phyloP scores from a whole-genome alignment of 1,140 invertebrate genomes.

The Bacillus rossius region DNA sequence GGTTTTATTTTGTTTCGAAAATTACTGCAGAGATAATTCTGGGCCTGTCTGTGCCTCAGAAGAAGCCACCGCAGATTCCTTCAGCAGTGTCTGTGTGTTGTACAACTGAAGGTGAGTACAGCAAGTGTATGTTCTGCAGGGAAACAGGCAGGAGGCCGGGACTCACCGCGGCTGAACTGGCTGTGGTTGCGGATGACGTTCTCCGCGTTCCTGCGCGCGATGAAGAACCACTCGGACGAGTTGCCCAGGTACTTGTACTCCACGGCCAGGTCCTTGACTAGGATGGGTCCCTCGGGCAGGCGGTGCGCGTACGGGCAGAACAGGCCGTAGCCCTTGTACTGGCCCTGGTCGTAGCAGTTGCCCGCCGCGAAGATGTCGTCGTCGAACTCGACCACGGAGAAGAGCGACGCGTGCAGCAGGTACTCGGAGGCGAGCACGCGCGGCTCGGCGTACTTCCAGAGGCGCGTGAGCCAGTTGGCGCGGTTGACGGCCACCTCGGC shows the following conservation, averaged over 20 bases:
- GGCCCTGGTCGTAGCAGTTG: conserved; percentile 82
- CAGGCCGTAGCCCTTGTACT: conserved; percentile 77
- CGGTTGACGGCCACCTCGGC: conserved; percentile 88
- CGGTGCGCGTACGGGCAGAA: conserved; percentile 92
- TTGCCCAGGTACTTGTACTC: conserved; percentile 91
- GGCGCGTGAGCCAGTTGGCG: conserved; percentile 86
- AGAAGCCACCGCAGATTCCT: no score
- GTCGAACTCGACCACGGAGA: conserved; percentile 91
- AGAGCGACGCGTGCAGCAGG: conserved; percentile 79
- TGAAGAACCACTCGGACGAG: conserved; percentile 91
- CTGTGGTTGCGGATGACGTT: conserved; percentile 76
- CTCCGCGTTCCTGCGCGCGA: conserved; percentile 84
- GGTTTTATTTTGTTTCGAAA: no score
- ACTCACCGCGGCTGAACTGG: conserved; percentile 77
- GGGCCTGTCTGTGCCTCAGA: no score
- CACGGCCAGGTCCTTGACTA: conserved; percentile 86
- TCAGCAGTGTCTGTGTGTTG: no score
- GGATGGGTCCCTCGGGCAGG: conserved; percentile 76
- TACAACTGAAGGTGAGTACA: no score
- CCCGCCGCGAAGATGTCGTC: conserved; percentile 91
- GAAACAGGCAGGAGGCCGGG: no score
- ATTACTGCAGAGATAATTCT: no score
- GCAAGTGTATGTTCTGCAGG: no score
- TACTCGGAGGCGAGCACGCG: conserved; percentile 78
- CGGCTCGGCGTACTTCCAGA: conserved; percentile 84